Evolutionary conservation across 2,113 vertebrate genomes (phyloP).

Genomic region (Puma concolor): DNA sequence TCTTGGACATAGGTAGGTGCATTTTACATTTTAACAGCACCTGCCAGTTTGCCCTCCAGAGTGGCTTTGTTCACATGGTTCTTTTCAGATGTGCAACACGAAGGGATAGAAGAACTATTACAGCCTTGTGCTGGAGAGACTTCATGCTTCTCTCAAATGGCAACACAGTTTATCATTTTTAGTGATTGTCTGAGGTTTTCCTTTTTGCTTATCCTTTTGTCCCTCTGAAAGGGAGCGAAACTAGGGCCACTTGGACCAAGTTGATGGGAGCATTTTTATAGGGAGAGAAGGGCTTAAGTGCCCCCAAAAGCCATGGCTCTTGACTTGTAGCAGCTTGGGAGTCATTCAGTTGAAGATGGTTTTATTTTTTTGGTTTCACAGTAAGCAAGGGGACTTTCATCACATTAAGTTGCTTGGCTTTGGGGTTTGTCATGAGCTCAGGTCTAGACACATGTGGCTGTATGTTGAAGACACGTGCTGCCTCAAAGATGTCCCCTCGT

Average conservation of each 20-base stretch:
- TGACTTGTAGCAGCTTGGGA: not conserved
- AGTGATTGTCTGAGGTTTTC: not conserved
- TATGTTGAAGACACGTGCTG: not conserved
- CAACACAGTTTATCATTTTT: not conserved
- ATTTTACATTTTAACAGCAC: not conserved
- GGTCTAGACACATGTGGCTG: not conserved
- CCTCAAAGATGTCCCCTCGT: not conserved
- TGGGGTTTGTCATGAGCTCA: not conserved
- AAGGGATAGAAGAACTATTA: not conserved
- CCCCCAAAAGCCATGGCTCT: not conserved
- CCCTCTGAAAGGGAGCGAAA: not conserved
- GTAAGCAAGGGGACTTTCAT: not conserved
- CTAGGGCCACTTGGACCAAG: not conserved
- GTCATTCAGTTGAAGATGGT: not conserved
- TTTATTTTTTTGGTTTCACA: not conserved
- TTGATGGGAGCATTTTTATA: not conserved
- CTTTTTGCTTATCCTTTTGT: not conserved
- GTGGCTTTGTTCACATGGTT: not conserved
- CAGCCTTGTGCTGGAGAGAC: not conserved
- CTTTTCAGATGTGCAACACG: not conserved
- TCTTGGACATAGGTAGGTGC: not conserved
- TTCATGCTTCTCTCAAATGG: not conserved
- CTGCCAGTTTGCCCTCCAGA: not conserved
- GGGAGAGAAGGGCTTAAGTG: not conserved
- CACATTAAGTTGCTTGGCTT: not conserved